Evolutionary conservation across 2,888 invertebrate genomes (phyloP).

Genomic region (Dryadula phaetusa): DNA sequence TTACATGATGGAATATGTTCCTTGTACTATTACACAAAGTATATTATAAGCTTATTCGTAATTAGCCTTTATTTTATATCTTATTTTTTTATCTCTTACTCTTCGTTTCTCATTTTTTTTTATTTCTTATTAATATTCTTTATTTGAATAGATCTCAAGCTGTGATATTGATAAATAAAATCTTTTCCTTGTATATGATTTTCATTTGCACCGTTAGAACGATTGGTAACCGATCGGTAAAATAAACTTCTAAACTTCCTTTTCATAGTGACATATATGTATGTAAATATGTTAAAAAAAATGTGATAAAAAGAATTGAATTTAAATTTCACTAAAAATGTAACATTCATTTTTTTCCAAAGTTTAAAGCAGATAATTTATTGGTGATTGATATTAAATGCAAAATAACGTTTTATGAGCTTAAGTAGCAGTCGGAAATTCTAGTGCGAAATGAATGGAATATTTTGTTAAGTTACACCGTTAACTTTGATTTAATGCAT

Average conservation of each 20-base stretch:
- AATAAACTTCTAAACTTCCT: neutral
- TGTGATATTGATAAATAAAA: no score
- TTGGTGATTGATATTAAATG: constrained; percentile 6
- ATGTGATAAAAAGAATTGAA: neutral
- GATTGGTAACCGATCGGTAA: no score
- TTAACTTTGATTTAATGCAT: neutral
- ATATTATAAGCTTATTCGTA: no score
- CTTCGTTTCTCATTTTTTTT: no score
- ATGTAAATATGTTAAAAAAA: constrained; percentile 3
- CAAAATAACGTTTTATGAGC: constrained; percentile 9
- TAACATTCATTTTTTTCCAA: constrained; percentile 8
- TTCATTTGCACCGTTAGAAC: constrained; percentile 2
- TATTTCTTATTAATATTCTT: no score
- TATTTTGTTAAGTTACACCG: neutral
- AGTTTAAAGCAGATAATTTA: constrained; percentile 16
- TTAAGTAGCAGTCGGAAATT: constrained; percentile 3
- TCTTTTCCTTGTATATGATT: no score
- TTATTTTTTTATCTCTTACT: no score
- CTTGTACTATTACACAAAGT: no score
- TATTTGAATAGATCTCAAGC: no score
- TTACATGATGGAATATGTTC: no score
- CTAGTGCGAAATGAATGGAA: neutral
- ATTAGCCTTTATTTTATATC: no score
- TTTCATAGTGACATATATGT: neutral
- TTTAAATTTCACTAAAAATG: constrained; percentile 15